These are phyloP conservation scores for Oscheius sp. DNA, from an alignment of 1,140 invertebrate genomes.

Conservation along the genomic window DNA sequence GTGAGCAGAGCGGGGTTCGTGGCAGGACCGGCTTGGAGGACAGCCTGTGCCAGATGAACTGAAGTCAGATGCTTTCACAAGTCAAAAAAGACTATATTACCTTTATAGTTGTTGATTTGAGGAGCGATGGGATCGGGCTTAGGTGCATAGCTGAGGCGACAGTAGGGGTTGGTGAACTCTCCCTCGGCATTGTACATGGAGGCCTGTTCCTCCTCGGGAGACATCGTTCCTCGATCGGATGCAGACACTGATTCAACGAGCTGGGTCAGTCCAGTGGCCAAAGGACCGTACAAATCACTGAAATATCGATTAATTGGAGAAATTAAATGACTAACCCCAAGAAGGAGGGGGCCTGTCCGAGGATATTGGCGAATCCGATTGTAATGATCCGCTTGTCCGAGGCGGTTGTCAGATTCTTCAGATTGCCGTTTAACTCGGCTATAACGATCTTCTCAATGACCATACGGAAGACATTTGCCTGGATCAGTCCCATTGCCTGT, in stretches of 20 bases:
- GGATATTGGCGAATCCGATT: slow-evolving; percentile 25
- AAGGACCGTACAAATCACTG: not conserved
- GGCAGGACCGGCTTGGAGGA: no score
- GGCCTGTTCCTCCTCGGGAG: slow-evolving; percentile 32
- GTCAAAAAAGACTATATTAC: not conserved
- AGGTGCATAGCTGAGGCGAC: slow-evolving; percentile 22
- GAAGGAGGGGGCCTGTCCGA: not conserved
- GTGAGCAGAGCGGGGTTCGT: no score
- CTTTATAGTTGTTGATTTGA: slow-evolving; percentile 14
- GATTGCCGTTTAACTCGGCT: not conserved
- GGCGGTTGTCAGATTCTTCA: slow-evolving; percentile 20
- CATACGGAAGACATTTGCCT: slow-evolving; percentile 27
- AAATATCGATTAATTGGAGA: not conserved
- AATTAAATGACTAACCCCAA: slow-evolving; percentile 11
- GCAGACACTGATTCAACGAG: slow-evolving; percentile 7
- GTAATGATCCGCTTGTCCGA: slow-evolving; percentile 26
- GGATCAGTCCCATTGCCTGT: slow-evolving; percentile 12
- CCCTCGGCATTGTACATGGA: slow-evolving; percentile 34
- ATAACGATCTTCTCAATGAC: slow-evolving; percentile 20
- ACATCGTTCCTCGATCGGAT: not conserved
- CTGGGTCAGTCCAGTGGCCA: not conserved
- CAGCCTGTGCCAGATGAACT: no score
- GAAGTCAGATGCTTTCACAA: no score
- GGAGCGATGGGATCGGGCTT: slow-evolving; percentile 2
- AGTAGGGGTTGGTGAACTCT: slow-evolving; percentile 31